phyloP scores from a whole-genome alignment of 1,140 invertebrate species.

The Zaprionus taronus region DNA sequence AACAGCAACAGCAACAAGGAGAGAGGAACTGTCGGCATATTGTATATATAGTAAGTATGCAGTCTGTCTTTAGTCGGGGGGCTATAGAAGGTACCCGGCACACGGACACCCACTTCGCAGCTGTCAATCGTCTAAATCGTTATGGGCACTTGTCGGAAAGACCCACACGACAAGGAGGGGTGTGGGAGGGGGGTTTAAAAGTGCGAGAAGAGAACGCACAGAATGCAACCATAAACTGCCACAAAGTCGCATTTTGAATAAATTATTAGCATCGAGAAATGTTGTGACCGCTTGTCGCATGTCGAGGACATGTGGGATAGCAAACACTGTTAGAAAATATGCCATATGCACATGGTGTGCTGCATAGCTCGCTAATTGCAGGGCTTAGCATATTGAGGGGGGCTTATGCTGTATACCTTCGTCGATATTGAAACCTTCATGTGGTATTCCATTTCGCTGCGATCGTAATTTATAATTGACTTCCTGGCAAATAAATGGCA shows the following conservation, averaged over 20 bases:
- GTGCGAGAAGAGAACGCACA: no score
- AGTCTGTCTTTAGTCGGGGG: neutral
- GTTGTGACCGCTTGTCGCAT: constrained; percentile 52
- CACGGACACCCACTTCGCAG: constrained; percentile 73
- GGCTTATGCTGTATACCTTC: neutral
- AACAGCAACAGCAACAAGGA: constrained; percentile 23
- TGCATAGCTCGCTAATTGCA: neutral
- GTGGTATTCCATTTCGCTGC: constrained; percentile 6
- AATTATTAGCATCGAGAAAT: constrained; percentile 73
- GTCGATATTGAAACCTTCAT: neutral
- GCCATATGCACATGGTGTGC: neutral
- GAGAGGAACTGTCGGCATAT: constrained; percentile 56
- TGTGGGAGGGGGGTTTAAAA: neutral
- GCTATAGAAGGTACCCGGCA: constrained; percentile 23
- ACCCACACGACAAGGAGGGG: neutral
- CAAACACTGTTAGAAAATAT: neutral
- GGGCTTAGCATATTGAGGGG: no score
- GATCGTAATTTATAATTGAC: constrained; percentile 63
- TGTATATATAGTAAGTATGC: constrained; percentile 1
- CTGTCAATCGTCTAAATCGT: constrained; percentile 77
- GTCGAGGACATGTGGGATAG: constrained; percentile 27
- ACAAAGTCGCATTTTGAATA: constrained; percentile 64
- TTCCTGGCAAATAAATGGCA: constrained; percentile 61
- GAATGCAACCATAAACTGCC: constrained; percentile 33
- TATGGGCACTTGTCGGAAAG: constrained; percentile 64